phyloP scores from a whole-genome alignment of 2,797 vertebrate species.

The Poeciliopsis gracilis region DNA sequence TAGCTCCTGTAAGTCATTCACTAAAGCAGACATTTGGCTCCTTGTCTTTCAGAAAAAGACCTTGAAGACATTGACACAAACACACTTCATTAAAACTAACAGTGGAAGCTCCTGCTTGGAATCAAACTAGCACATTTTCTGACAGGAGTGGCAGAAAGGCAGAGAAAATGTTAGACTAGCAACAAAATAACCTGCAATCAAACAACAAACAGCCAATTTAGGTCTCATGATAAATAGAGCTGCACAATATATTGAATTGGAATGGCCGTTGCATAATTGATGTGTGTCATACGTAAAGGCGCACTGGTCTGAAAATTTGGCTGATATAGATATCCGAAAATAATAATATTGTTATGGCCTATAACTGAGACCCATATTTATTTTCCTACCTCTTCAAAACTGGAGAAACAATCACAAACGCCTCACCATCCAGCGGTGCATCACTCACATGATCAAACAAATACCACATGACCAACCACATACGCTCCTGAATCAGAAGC shows the following conservation, averaged over 20 bases:
- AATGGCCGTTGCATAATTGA: not conserved
- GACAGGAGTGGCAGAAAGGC: not conserved
- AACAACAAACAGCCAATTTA: not conserved
- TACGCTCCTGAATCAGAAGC: not conserved
- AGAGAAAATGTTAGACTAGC: not conserved
- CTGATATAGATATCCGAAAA: not conserved
- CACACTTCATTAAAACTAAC: not conserved
- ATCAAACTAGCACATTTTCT: not conserved
- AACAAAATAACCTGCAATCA: not conserved
- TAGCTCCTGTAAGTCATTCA: not conserved
- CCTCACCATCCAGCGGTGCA: not conserved
- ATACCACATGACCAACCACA: not conserved
- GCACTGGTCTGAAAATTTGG: not conserved
- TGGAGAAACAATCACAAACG: not conserved
- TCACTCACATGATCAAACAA: not conserved
- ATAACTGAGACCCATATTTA: not conserved
- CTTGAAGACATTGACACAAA: not conserved
- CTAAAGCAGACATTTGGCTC: not conserved
- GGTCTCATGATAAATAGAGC: not conserved
- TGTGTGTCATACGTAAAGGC: not conserved
- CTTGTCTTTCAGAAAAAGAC: constrained; percentile 6
- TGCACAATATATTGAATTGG: not conserved
- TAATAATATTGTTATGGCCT: not conserved
- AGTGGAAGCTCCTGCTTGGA: not conserved
- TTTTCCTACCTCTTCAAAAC: not conserved